These are phyloP conservation scores for Coleophora deauratella DNA, from an alignment of 2,888 invertebrate genomes.

Conservation along the genomic window DNA sequence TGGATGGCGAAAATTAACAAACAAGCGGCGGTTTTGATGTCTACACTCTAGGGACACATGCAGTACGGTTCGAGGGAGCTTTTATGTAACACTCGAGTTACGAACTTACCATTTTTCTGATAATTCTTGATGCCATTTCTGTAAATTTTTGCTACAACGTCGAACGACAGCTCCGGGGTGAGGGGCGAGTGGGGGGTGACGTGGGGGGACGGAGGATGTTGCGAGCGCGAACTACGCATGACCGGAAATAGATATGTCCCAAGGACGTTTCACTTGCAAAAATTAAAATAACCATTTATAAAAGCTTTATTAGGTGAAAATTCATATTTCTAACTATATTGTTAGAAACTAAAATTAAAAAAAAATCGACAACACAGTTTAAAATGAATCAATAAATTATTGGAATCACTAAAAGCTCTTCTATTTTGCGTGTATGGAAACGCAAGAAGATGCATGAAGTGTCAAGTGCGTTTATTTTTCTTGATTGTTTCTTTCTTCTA, in stretches of 20 bases:
- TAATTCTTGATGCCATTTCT: conserved; percentile 72
- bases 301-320: too few species aligned
- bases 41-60: conserved; percentile 37
- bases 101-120: conserved; percentile 72
- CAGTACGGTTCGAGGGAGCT: conserved; percentile 32
- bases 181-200: conserved; percentile 49
- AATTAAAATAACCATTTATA: background rate
- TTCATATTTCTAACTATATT: too few species aligned
- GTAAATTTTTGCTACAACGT: conserved; percentile 39
- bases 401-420: too few species aligned
- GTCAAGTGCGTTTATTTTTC: too few species aligned
- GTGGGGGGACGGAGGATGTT: conserved; percentile 42
- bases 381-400: too few species aligned
- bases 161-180: conserved; percentile 20
- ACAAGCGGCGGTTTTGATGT: conserved; percentile 24
- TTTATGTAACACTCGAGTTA: conserved; percentile 41
- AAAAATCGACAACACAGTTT: too few species aligned
- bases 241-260: conserved; percentile 50
- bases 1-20: conserved; percentile 50
- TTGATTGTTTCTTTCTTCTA: too few species aligned
- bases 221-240: conserved; percentile 61
- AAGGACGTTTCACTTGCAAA: conserved; percentile 25
- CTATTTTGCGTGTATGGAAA: too few species aligned
- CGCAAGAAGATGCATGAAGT: too few species aligned
- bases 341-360: too few species aligned